Evolutionary conservation across 37 sponge, comb jelly and placozoan species (phyloP).

Genomic region (Ephydatia muelleri): DNA sequence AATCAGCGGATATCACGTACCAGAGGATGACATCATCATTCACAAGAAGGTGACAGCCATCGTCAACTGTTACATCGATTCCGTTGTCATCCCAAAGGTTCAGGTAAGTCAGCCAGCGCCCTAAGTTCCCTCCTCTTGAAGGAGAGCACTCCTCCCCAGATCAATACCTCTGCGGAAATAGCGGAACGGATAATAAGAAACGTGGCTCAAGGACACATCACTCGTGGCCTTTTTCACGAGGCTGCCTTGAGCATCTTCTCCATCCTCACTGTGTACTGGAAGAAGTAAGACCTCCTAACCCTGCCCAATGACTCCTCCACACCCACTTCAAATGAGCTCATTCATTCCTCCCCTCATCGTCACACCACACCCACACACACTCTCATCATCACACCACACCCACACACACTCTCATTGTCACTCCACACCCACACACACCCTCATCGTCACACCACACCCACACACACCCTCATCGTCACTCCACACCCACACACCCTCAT

Average conservation of each 20-base stretch:
- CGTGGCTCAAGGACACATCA: constrained; percentile 51
- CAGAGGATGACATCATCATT: constrained; percentile 71
- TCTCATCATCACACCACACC: too few species aligned
- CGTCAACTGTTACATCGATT: constrained; percentile 86
- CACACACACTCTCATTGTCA: too few species aligned
- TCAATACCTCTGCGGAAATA: constrained; percentile 67
- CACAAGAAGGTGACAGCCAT: constrained; percentile 91
- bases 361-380: too few species aligned
- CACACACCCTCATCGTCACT: background rate
- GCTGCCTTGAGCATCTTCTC: constrained; percentile 85
- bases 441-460: background rate
- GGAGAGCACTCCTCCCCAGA: constrained; percentile 17
- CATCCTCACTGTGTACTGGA: constrained; percentile 85
- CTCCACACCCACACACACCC: too few species aligned
- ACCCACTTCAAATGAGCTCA: too few species aligned
- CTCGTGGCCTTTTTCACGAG: constrained; percentile 84
- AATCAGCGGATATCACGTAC: constrained; percentile 39
- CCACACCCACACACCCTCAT: background rate
- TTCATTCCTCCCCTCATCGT: too few species aligned
- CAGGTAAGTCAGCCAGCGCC: constrained; percentile 48
- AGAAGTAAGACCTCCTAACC: constrained; percentile 58
- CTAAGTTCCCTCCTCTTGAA: background rate
- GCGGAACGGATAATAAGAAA: constrained; percentile 60
- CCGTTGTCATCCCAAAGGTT: constrained; percentile 72
- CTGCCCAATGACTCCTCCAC: too few species aligned